Conservation (phyloP, 1,140 invertebrate species). For the Drosophila lacertosa region DNA sequence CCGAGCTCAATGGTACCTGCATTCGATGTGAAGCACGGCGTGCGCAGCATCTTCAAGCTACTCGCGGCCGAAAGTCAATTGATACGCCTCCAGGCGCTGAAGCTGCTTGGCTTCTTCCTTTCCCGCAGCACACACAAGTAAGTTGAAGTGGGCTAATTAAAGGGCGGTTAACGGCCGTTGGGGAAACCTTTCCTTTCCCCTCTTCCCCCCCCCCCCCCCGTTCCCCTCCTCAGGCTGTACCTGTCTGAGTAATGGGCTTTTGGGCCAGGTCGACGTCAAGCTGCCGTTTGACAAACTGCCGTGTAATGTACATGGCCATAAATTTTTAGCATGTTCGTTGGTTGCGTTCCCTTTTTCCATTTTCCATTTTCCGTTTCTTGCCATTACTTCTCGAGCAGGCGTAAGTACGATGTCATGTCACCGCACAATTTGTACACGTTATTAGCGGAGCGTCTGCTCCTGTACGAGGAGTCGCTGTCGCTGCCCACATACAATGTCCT, state of each 20-base stretch:
- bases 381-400: constrained; percentile 87
- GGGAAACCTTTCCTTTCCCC: no score
- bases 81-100: constrained; percentile 97
- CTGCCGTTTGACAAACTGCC: constrained; percentile 25
- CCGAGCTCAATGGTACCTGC: constrained; percentile 99
- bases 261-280: background rate
- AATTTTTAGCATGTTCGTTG: constrained; percentile 33
- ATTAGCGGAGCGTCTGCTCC: constrained; percentile 94
- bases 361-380: background rate
- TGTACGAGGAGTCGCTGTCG: constrained; percentile 95
- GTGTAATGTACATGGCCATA: constrained; percentile 43
- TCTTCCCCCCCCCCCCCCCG: no score
- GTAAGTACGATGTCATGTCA: constrained; percentile 99
- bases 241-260: background rate
- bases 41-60: constrained; percentile 98
- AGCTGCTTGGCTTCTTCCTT: constrained; percentile 97
- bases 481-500: constrained; percentile 98
- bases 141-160: no score
- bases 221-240: no score
- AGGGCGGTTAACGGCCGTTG: no score
- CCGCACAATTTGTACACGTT: constrained; percentile 99
- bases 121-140: constrained; percentile 98
- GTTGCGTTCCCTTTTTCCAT: background rate
- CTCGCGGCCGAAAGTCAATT: constrained; percentile 97
- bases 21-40: constrained; percentile 98